Conservation (phyloP, 1,140 invertebrate genomes). For the Heliconius eleuchia region DNA sequence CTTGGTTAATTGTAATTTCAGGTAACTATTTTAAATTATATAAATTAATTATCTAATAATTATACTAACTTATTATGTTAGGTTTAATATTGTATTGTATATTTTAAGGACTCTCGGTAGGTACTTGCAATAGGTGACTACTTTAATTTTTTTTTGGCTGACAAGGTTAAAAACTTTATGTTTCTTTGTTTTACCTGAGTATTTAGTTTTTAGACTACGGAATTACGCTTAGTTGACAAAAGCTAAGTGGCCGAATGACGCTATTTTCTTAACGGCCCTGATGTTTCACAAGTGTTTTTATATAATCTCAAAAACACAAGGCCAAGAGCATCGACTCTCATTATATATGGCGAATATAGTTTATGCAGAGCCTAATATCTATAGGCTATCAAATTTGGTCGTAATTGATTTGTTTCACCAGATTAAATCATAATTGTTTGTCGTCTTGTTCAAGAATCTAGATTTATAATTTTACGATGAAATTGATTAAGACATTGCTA, state of each 20-base stretch:
- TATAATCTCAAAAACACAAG: conserved; percentile 61
- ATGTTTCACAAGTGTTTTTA: conserved; percentile 54
- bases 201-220: conserved; percentile 64
- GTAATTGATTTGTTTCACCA: neutral
- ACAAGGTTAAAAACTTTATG: conserved; percentile 68
- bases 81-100: neutral
- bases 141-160: conserved; percentile 9
- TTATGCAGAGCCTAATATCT: neutral
- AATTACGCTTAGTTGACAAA: conserved; percentile 75
- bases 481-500: neutral
- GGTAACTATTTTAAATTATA: neutral
- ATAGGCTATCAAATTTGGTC: neutral
- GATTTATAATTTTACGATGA: neutral
- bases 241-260: conserved; percentile 69
- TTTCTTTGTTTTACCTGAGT: conserved; percentile 66
- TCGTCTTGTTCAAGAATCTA: neutral
- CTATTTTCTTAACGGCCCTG: conserved; percentile 62
- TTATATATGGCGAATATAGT: conserved; percentile 46
- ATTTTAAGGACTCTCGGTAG: neutral
- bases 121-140: neutral
- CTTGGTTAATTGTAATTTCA: neutral
- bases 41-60: neutral
- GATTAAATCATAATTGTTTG: neutral
- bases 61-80: neutral
- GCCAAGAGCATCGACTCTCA: conserved; percentile 51